These are phyloP conservation scores for Meiosimyza platycephala DNA, from an alignment of 2,888 invertebrate species.

Conservation along the genomic window DNA sequence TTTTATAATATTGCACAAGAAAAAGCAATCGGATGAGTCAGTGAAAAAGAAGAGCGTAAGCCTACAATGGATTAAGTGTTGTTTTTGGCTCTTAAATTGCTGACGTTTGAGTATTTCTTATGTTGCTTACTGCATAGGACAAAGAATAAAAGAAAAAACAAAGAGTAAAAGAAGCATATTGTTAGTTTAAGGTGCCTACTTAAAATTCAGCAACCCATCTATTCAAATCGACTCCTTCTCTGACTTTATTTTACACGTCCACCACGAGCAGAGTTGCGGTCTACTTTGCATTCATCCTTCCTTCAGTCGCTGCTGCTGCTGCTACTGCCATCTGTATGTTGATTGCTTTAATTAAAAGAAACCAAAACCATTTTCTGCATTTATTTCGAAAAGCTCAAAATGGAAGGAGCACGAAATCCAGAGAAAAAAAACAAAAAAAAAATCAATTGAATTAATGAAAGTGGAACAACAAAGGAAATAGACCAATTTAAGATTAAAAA, in stretches of 20 bases:
- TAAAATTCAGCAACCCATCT: too few relatives aligned
- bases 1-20: too few relatives aligned
- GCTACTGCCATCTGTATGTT: not conserved
- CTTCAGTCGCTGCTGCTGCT: not conserved
- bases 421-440: not conserved
- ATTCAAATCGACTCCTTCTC: not conserved
- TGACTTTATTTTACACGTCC: not conserved
- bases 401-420: not conserved
- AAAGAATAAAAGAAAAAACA: too few relatives aligned
- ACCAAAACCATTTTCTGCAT: constrained; percentile 32
- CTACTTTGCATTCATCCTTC: constrained; percentile 13
- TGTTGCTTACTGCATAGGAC: too few relatives aligned
- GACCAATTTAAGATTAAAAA: too few relatives aligned
- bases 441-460: constrained; percentile 31
- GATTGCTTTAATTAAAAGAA: constrained; percentile 37
- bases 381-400: constrained; percentile 12
- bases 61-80: too few relatives aligned
- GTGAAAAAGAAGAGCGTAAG: too few relatives aligned
- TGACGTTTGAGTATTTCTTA: too few relatives aligned
- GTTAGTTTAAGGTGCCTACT: too few relatives aligned
- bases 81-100: too few relatives aligned
- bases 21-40: too few relatives aligned
- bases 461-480: not conserved
- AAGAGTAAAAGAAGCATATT: too few relatives aligned
- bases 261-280: not conserved